Percentiles rank a stretch among this genome's conserved stretches.
These are phyloP conservation scores for Pteruthius melanotis DNA, from an alignment of 2,113 vertebrate genomes.

Conservation along the genomic window DNA sequence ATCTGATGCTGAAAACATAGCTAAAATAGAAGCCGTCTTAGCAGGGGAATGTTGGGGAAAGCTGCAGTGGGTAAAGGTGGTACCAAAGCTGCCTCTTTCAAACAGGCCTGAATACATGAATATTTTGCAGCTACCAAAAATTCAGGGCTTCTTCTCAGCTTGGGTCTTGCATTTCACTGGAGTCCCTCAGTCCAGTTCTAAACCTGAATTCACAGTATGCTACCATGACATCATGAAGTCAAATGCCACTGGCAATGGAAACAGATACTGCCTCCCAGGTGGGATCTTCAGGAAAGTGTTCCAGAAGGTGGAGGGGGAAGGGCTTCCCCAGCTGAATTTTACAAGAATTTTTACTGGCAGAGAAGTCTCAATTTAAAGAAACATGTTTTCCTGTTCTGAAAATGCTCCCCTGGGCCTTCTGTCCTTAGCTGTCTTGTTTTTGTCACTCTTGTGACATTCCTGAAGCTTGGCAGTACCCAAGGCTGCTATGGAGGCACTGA, in stretches of 20 bases:
- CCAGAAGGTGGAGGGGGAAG: neutral
- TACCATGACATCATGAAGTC: neutral
- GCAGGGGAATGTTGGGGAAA: neutral
- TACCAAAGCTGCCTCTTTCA: neutral
- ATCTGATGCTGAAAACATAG: neutral
- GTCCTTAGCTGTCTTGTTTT: neutral
- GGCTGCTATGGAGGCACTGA: neutral
- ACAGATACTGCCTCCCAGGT: neutral
- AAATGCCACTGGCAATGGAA: slow-evolving; percentile 11
- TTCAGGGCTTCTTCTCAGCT: neutral
- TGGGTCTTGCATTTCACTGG: neutral
- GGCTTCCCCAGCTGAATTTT: neutral
- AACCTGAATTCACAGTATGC: neutral
- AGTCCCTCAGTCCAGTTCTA: neutral
- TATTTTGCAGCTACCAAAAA: neutral
- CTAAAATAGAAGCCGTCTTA: neutral
- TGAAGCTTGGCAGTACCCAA: neutral
- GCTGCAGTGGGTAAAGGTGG: neutral
- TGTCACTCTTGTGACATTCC: neutral
- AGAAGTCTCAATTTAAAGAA: neutral
- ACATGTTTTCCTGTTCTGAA: neutral
- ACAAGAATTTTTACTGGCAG: neutral
- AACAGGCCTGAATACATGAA: neutral
- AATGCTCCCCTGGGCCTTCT: neutral
- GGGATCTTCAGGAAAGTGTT: neutral